A percentile compares a stretch with the other conserved stretches of the same genome.
phyloP scores from a whole-genome alignment of 1,140 invertebrate genomes.

The Leptinotarsa undecemlineata region DNA sequence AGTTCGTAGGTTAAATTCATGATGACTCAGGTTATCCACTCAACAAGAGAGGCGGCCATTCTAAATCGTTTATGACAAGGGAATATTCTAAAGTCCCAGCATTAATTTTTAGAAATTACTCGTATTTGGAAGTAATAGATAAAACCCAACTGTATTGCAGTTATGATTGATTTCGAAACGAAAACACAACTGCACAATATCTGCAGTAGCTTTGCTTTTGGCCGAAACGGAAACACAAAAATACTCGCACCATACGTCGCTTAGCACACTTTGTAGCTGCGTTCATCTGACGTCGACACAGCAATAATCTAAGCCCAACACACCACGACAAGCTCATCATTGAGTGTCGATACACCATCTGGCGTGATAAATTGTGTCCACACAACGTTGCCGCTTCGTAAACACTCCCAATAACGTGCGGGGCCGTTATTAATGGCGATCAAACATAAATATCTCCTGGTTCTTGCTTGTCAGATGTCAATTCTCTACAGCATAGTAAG shows the following conservation, averaged over 20 bases:
- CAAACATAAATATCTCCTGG: not conserved
- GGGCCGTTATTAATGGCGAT: slow-evolving; percentile 22
- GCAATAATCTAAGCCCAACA: slow-evolving; percentile 14
- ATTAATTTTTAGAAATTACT: no score
- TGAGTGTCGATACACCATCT: slow-evolving; percentile 37
- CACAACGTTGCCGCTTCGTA: slow-evolving; percentile 23
- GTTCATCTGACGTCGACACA: slow-evolving; percentile 20
- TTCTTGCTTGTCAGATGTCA: not conserved
- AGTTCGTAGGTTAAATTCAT: no score
- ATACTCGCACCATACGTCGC: not conserved
- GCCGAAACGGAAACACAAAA: not conserved
- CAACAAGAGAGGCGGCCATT: no score
- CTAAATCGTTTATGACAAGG: no score
- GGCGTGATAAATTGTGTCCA: slow-evolving; percentile 36
- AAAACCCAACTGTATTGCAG: no score
- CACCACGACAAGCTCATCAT: slow-evolving; percentile 33
- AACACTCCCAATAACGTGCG: slow-evolving; percentile 9
- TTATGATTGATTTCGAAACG: no score
- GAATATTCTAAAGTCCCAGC: no score
- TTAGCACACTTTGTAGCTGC: slow-evolving; percentile 11
- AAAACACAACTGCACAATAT: no score
- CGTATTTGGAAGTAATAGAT: no score
- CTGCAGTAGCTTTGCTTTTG: not conserved
- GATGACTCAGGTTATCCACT: no score
- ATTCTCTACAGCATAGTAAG: not conserved